Base-by-base conservation (phyloP, 2,888 invertebrate species). In the Eupithecia exiguata region DNA sequence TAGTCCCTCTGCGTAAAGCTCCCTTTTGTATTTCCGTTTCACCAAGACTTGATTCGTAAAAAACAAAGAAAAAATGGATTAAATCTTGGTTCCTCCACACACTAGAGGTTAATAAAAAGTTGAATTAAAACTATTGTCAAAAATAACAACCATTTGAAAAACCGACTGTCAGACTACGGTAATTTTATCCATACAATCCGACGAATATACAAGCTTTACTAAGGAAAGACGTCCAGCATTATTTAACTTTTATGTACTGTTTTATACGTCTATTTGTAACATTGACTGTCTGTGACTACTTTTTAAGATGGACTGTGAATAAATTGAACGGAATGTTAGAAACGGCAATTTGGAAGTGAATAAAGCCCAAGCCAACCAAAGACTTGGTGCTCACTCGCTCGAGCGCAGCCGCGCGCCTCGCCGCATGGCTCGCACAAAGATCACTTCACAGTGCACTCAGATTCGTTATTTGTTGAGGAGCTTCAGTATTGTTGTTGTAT, bases 381-480 rank as follows among this genome's bases (percentile, higher is more conserved):
- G 21, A 40, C 12, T 38, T 70, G 53, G 35, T 35, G 21, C 70
- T 63, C 49, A 71, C 65, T 69, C 25, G 68, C 30, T 40, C 30
- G 43, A 65, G 65, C 70, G 53, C 18, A 70, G 35, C 40, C 53
- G 53, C n/a, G n/a, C 69, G 3, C 68, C 40, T 53, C 35, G 43
- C 63, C 30, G 40, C 65, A 36, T 10, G 43, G 70, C 68, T 68
- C 36, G 53, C 38, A 38, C 25, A 25, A 25, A 62, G 36, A 67
- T 70, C 62, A 30, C 21, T 53, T 38, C 63, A 68, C 68, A 68
- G n/a, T 72, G 72, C 38, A 18, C 66, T 40, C 6, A 14, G 40
- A 43, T 38, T 21, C 14, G 21, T 66, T 40, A 38, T 38, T n/a
- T 40, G 40, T 40, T 38, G 5, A n/a, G 10, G 35, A 35, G 38